Conservation (phyloP, 2,888 invertebrate genomes). For the Cheilosia grossa region DNA sequence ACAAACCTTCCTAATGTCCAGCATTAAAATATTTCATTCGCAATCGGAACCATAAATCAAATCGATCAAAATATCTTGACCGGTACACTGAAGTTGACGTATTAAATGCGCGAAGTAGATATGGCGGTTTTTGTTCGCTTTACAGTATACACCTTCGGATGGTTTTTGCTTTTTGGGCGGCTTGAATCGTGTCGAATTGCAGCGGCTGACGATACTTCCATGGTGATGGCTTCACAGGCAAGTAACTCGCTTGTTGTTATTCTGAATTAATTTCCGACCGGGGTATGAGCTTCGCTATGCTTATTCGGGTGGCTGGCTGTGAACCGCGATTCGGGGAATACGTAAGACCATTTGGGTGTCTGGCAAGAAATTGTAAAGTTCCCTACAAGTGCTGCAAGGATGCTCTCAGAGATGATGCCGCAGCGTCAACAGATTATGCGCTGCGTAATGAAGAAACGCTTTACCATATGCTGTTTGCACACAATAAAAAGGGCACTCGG, state of each 20-base stretch:
- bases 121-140: slow-evolving; percentile 48
- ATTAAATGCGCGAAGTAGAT: slow-evolving; percentile 75
- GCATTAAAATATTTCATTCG: slow-evolving; percentile 76
- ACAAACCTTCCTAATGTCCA: slow-evolving; percentile 73
- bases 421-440: slow-evolving; percentile 4
- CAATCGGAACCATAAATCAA: slow-evolving; percentile 75
- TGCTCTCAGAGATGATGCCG: slow-evolving; percentile 20
- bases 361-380: not conserved
- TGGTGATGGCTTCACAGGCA: slow-evolving; percentile 37
- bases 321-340: slow-evolving; percentile 30
- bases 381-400: slow-evolving; percentile 17
- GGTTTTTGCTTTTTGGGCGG: slow-evolving; percentile 1
- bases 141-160: slow-evolving; percentile 18
- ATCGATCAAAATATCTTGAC: slow-evolving; percentile 75
- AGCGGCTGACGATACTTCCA: slow-evolving; percentile 24
- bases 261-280: slow-evolving; percentile 43
- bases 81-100: slow-evolving; percentile 76
- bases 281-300: not conserved
- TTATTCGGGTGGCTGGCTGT: not conserved
- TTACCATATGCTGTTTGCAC: slow-evolving; percentile 69
- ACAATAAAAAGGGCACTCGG: slow-evolving; percentile 69
- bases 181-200: slow-evolving; percentile 11
- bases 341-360: not conserved
- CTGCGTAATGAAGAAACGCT: slow-evolving; percentile 7
- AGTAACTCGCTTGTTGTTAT: slow-evolving; percentile 14